Evolutionary conservation across 1,140 invertebrate species (phyloP).

Genomic region (Periplaneta americana): DNA sequence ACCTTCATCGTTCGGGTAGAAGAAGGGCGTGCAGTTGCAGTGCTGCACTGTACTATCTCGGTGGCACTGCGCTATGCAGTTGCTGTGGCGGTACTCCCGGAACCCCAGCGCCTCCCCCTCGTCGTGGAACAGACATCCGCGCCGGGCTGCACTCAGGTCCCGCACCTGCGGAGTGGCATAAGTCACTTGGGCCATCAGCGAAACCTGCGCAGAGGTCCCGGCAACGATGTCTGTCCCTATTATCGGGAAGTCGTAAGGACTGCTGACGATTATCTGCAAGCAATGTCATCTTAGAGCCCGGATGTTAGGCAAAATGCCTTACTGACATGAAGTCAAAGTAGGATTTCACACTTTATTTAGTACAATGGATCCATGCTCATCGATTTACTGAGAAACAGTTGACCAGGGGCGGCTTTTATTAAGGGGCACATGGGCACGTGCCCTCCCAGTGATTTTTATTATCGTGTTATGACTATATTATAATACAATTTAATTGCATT

Average conservation of each 20-base stretch:
- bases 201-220: neutral
- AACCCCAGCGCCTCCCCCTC: constrained; percentile 17
- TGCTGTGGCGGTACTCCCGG: constrained; percentile 20
- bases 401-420: too few species aligned
- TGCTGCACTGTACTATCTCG: constrained; percentile 19
- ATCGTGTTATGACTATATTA: too few species aligned
- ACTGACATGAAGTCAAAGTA: too few species aligned
- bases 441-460: too few species aligned
- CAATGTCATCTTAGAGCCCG: too few species aligned
- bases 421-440: too few species aligned
- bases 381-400: too few species aligned
- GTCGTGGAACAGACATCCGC: constrained; percentile 24
- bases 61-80: constrained; percentile 26
- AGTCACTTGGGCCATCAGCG: neutral
- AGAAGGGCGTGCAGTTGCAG: constrained; percentile 28
- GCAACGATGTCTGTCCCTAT: neutral
- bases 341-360: too few species aligned
- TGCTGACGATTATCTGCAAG: constrained; percentile 21
- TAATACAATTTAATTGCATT: too few species aligned
- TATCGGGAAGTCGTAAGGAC: constrained; percentile 22
- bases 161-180: constrained; percentile 15
- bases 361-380: too few species aligned
- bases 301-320: too few species aligned
- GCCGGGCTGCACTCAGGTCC: constrained; percentile 1
- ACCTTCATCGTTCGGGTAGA: constrained; percentile 23